phyloP scores from a whole-genome alignment of 1,140 invertebrate species.

The Drosophila hydei region DNA sequence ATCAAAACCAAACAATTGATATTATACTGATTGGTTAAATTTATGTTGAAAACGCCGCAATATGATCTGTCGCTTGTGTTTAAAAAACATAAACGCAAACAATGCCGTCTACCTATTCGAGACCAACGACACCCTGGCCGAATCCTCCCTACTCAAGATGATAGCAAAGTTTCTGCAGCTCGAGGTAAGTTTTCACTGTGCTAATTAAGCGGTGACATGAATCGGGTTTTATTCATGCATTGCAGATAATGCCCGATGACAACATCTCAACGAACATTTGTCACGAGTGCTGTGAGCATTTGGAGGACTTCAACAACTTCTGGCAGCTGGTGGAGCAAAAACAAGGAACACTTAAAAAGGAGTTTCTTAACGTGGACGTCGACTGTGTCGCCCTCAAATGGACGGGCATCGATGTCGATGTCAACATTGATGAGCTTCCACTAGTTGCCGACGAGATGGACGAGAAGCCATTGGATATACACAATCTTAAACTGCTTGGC shows the following conservation, averaged over 20 bases:
- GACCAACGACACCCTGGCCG: conserved; percentile 64
- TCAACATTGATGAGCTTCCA: conserved; percentile 65
- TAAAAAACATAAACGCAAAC: conserved; percentile 64
- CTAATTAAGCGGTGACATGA: background rate
- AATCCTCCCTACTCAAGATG: conserved; percentile 71
- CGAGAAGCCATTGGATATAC: conserved; percentile 68
- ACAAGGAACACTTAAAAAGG: conserved; percentile 68
- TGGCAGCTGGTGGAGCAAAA: conserved; percentile 75
- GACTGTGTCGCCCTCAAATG: conserved; percentile 64
- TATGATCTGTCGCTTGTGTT: conserved; percentile 77
- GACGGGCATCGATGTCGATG: conserved; percentile 64
- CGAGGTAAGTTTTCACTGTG: conserved; percentile 44
- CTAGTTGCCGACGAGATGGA: conserved; percentile 57
- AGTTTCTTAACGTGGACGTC: conserved; percentile 72
- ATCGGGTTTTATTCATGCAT: background rate
- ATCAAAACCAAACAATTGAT: conserved; percentile 51
- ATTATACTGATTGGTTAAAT: conserved; percentile 31
- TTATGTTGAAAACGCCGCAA: conserved; percentile 43
- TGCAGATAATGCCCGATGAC: conserved; percentile 69
- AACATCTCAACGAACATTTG: conserved; percentile 71
- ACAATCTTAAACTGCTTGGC: conserved; percentile 66
- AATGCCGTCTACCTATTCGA: conserved; percentile 71
- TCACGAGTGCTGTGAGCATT: conserved; percentile 69
- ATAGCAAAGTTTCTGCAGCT: conserved; percentile 75
- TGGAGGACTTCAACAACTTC: conserved; percentile 74